Percentiles rank a stretch among this genome's conserved stretches.
Conservation (phyloP, 2,888 invertebrate genomes). For the Coleophora flavipennella region DNA sequence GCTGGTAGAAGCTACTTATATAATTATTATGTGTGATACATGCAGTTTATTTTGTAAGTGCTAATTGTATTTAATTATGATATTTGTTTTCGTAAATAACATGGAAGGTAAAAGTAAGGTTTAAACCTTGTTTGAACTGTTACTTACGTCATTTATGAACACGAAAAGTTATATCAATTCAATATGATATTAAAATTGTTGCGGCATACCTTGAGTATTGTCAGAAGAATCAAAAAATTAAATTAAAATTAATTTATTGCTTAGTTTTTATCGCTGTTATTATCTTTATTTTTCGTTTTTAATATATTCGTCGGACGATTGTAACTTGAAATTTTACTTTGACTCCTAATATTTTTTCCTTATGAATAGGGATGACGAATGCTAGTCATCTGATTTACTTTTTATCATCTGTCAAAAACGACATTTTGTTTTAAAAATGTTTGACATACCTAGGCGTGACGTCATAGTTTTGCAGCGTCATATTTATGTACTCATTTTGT, state of each 20-base stretch:
- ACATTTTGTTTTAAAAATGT: too few species aligned
- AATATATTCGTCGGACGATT: slow-evolving; percentile 42
- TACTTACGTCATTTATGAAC: slow-evolving; percentile 39
- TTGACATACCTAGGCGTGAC: too few species aligned
- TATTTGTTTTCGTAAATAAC: neutral
- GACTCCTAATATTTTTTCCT: slow-evolving; percentile 33
- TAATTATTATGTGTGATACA: slow-evolving; percentile 59
- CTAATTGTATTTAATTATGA: neutral
- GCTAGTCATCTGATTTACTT: too few species aligned
- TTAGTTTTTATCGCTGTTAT: slow-evolving; percentile 52
- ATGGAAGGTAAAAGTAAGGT: neutral
- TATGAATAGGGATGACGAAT: slow-evolving; percentile 17
- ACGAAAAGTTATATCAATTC: slow-evolving; percentile 54
- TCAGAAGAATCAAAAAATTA: slow-evolving; percentile 26
- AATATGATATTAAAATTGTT: slow-evolving; percentile 66
- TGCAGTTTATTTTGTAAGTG: slow-evolving; percentile 40
- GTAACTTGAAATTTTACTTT: slow-evolving; percentile 31
- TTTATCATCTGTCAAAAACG: too few species aligned
- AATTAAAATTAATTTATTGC: slow-evolving; percentile 57
- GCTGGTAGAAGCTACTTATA: slow-evolving; percentile 64
- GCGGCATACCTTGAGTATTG: slow-evolving; percentile 47
- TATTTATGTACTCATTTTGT: too few species aligned
- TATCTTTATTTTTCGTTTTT: slow-evolving; percentile 28
- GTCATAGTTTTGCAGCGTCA: too few species aligned
- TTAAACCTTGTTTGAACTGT: slow-evolving; percentile 14